phyloP scores from a whole-genome alignment of 2,113 vertebrate species.

The Nesoenas mayeri region DNA sequence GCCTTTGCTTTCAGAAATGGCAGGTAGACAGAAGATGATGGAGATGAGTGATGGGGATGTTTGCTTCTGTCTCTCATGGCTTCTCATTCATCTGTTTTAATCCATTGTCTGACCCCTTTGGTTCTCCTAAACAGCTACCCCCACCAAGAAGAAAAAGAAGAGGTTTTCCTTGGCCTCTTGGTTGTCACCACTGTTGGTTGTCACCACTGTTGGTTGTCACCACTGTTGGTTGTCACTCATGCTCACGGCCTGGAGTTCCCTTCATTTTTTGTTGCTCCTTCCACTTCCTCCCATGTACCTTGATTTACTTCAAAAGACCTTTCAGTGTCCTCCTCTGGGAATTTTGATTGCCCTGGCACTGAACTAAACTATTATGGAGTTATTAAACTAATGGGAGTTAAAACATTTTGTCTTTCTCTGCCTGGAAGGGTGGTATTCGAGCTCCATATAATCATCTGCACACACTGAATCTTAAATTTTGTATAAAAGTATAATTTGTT shows the following conservation, averaged over 20 bases:
- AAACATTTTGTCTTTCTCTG: conserved; percentile 19
- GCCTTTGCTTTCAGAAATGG: background rate
- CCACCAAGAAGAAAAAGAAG: background rate
- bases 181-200: background rate
- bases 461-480: background rate
- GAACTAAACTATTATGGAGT: background rate
- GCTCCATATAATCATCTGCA: background rate
- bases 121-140: background rate
- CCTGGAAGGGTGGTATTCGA: background rate
- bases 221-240: background rate
- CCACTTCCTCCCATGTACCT: background rate
- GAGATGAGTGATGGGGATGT: background rate
- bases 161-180: background rate
- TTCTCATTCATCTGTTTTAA: background rate
- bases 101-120: background rate
- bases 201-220: background rate
- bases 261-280: background rate
- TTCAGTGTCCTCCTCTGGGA: background rate
- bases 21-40: background rate
- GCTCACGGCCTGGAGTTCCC: background rate
- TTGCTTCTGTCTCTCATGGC: background rate
- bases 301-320: background rate
- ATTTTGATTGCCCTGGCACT: background rate
- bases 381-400: background rate
- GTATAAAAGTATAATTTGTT: background rate